These are phyloP conservation scores for Pollicipes pollicipes DNA, from an alignment of 1,140 invertebrate species.

Conservation along the genomic window DNA sequence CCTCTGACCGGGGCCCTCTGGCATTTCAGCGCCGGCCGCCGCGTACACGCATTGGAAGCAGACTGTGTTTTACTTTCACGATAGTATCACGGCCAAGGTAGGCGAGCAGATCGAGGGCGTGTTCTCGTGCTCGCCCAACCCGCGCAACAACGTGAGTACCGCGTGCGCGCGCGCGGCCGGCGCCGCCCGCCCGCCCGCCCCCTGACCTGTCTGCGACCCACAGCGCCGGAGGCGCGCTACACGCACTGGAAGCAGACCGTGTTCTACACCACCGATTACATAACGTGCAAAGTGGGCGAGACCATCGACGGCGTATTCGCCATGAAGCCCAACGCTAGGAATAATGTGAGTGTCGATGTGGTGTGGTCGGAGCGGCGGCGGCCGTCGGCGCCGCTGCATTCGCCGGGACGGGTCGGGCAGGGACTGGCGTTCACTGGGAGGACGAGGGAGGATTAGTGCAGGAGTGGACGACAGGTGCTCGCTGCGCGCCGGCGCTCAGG, in stretches of 20 bases:
- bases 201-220: background rate
- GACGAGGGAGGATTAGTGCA: no score
- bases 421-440: no score
- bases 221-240: conserved; percentile 82
- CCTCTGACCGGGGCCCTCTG: background rate
- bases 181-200: no score
- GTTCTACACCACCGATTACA: conserved; percentile 91
- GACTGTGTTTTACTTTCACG: conserved; percentile 95
- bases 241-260: conserved; percentile 99
- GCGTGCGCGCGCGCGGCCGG: no score
- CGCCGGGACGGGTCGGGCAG: no score
- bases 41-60: conserved; percentile 99
- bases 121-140: conserved; percentile 87
- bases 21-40: conserved; percentile 57
- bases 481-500: no score
- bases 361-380: no score
- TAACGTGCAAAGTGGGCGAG: conserved; percentile 85
- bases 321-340: conserved; percentile 86
- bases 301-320: conserved; percentile 78
- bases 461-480: no score
- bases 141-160: conserved; percentile 52
- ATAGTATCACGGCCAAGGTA: conserved; percentile 87
- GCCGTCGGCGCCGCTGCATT: no score
- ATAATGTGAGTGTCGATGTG: conserved; percentile 37
- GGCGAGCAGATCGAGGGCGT: conserved; percentile 77